Evolutionary conservation across 2,888 invertebrate species (phyloP).

Genomic region (Dinocampus coccinellae): DNA sequence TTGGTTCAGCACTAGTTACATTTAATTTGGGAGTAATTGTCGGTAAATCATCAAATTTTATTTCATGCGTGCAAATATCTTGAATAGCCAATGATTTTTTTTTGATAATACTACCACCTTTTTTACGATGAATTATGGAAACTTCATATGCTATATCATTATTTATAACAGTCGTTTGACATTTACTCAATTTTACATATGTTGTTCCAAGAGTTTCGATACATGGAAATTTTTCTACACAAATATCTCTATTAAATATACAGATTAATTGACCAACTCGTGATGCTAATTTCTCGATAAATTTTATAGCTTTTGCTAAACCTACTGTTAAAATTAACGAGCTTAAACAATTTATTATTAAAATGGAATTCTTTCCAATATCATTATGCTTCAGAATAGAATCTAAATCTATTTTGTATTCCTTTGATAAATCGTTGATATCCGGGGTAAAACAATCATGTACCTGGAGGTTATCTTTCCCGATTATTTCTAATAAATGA

Average conservation of each 20-base stretch:
- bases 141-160: conserved; percentile 51
- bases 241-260: conserved; percentile 59
- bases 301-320: conserved; percentile 50
- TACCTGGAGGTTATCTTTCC: conserved; percentile 49
- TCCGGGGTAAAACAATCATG: conserved; percentile 58
- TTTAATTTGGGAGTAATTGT: conserved; percentile 26
- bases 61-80: conserved; percentile 50
- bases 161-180: conserved; percentile 15
- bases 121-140: conserved; percentile 53
- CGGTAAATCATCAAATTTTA: conserved; percentile 49
- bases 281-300: conserved; percentile 56
- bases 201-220: conserved; percentile 61
- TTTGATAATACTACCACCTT: conserved; percentile 53
- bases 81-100: conserved; percentile 56
- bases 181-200: conserved; percentile 55
- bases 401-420: conserved; percentile 50
- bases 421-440: conserved; percentile 41
- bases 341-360: conserved; percentile 61
- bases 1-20: conserved; percentile 13
- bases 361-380: conserved; percentile 47
- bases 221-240: conserved; percentile 51
- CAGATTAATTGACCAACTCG: conserved; percentile 58
- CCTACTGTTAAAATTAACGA: conserved; percentile 57
- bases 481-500: conserved; percentile 43
- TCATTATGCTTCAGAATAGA: conserved; percentile 43